Evolutionary conservation across 2,797 vertebrate species (phyloP).

Genomic region (Schizothorax lantsangensis): DNA sequence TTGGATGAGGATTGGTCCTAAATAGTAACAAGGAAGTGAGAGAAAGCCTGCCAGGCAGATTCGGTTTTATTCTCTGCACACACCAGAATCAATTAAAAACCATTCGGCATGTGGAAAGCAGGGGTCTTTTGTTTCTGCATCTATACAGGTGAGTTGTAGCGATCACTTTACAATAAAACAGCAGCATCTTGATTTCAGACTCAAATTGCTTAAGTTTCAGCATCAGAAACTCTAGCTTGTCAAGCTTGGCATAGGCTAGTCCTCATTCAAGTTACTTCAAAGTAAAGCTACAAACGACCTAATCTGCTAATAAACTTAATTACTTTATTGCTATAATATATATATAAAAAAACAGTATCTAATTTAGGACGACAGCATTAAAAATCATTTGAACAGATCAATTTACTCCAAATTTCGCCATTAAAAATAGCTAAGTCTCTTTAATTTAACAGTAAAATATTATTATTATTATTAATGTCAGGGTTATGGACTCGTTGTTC

Average conservation of each 20-base stretch:
- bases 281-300: not conserved
- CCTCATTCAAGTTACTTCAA: not conserved
- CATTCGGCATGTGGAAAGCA: not conserved
- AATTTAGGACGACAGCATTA: not conserved
- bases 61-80: not conserved
- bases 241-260: not conserved
- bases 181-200: not conserved
- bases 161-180: not conserved
- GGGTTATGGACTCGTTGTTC: too few relatives aligned
- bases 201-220: not conserved
- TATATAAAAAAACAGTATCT: not conserved
- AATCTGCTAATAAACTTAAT: not conserved
- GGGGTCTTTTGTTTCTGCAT: not conserved
- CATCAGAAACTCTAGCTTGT: not conserved
- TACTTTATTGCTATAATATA: not conserved
- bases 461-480: too few relatives aligned
- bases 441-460: not conserved
- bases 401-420: not conserved
- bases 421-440: not conserved
- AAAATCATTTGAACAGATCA: not conserved
- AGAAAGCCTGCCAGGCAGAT: not conserved
- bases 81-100: not conserved
- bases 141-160: not conserved
- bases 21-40: conserved; percentile 25
- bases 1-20: not conserved